phyloP scores from a whole-genome alignment of 2,797 vertebrate genomes.

The Enteromius afrohamiltoni region DNA sequence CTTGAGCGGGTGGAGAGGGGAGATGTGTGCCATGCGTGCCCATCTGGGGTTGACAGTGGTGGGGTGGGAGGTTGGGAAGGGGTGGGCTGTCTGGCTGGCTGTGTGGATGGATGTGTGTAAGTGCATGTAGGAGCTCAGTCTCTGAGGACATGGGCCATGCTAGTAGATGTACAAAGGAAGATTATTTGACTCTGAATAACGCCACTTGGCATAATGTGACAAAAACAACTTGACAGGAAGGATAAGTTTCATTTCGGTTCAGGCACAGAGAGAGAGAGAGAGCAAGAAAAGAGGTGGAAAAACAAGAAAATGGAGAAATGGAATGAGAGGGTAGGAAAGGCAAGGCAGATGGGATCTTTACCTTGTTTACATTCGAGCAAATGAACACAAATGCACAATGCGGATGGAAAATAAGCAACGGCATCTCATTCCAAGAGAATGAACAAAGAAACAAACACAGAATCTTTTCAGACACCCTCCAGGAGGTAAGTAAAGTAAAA shows the following conservation, averaged over 20 bases:
- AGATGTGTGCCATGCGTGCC: conserved; percentile 57
- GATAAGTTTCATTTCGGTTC: conserved; percentile 93
- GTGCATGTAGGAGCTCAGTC: conserved; percentile 85
- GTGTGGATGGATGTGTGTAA: conserved; percentile 62
- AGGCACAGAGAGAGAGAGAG: conserved; percentile 59
- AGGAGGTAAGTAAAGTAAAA: conserved; percentile 42
- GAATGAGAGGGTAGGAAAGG: conserved; percentile 56
- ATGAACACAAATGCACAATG: conserved; percentile 52
- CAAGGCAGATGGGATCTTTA: conserved; percentile 25
- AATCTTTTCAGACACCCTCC: conserved; percentile 62
- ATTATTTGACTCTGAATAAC: conserved; percentile 93
- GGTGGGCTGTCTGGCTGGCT: conserved; percentile 43
- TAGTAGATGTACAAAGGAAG: conserved; percentile 95
- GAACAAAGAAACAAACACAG: conserved; percentile 72
- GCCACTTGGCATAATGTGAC: conserved; percentile 92
- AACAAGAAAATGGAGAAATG: conserved; percentile 56
- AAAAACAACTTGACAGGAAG: conserved; percentile 92
- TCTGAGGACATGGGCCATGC: conserved; percentile 88
- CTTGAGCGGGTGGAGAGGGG: conserved; percentile 52
- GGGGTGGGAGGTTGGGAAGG: conserved; percentile 60
- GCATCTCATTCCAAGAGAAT: conserved; percentile 59
- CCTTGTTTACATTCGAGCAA: conserved; percentile 42
- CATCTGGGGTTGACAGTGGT: conserved; percentile 51
- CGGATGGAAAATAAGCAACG: conserved; percentile 50
- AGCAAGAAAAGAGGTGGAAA: conserved; percentile 43